phyloP scores from a whole-genome alignment of 2,113 vertebrate species.

The Acrocephalus arundinaceus region DNA sequence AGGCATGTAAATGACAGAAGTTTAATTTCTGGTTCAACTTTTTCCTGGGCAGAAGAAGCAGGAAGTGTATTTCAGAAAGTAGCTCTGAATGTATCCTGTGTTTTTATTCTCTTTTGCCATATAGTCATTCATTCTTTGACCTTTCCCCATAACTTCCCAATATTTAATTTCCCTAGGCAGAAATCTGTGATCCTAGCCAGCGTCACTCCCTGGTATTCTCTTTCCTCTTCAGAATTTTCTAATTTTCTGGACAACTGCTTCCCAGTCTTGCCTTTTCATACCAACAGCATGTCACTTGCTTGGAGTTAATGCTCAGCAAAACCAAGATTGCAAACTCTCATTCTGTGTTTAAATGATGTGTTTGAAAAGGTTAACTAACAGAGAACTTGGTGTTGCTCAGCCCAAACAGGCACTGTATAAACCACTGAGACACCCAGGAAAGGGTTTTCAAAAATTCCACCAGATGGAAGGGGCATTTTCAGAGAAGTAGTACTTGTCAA shows the following conservation, averaged over 20 bases:
- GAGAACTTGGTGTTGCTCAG: not conserved
- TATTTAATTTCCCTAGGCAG: conserved; percentile 7
- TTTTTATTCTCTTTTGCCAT: not conserved
- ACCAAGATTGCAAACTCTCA: not conserved
- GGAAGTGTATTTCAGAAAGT: not conserved
- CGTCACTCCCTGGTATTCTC: not conserved
- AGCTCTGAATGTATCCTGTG: not conserved
- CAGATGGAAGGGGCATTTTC: not conserved
- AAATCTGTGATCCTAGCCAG: not conserved
- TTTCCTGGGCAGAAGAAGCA: not conserved
- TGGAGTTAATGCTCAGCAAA: not conserved
- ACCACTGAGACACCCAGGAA: not conserved
- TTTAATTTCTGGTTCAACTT: not conserved
- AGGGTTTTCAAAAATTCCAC: not conserved
- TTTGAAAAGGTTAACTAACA: not conserved
- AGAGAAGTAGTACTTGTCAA: not conserved
- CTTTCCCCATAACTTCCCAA: not conserved
- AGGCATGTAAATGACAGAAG: not conserved
- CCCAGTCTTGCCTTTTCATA: not conserved
- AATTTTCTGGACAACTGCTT: not conserved
- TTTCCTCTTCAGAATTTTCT: not conserved
- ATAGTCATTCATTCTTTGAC: not conserved
- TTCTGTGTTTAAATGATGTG: not conserved
- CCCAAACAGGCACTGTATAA: not conserved
- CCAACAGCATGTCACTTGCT: not conserved